phyloP scores from a whole-genome alignment of 2,797 vertebrate genomes.

The Tachyglossus aculeatus region DNA sequence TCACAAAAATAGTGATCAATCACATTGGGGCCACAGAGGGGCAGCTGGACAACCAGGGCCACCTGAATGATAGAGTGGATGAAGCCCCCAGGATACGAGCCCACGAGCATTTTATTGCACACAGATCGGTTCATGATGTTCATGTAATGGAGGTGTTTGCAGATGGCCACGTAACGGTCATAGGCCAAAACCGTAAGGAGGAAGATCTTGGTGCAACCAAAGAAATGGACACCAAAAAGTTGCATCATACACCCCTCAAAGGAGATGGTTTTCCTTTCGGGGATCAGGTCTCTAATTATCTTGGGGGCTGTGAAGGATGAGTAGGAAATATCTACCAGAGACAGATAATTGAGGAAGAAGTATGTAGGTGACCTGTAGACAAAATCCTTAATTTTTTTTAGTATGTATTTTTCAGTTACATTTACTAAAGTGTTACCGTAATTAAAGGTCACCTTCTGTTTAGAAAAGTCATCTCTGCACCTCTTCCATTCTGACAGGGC shows the following conservation, averaged over 20 bases:
- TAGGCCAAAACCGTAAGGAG: conserved; percentile 62
- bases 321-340: conserved; percentile 57
- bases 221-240: conserved; percentile 51
- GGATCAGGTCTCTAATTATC: conserved; percentile 38
- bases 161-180: conserved; percentile 45
- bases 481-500: no score
- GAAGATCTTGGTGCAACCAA: conserved; percentile 66
- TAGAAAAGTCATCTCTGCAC: no score
- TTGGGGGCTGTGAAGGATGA: conserved; percentile 45
- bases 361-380: conserved; percentile 53
- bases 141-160: conserved; percentile 52
- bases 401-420: no score
- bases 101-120: conserved; percentile 5
- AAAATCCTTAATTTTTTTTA: no score
- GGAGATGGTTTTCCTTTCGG: conserved; percentile 25
- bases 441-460: no score
- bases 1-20: conserved; percentile 63
- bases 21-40: conserved; percentile 55
- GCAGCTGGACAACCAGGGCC: conserved; percentile 17
- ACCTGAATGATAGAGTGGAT: conserved; percentile 48
- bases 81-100: conserved; percentile 40
- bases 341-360: conserved; percentile 49
- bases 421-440: no score
- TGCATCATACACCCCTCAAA: conserved; percentile 40
- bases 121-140: conserved; percentile 9